Conservation (phyloP, 2,888 invertebrate species). For the Torymus aiolomorphi region DNA sequence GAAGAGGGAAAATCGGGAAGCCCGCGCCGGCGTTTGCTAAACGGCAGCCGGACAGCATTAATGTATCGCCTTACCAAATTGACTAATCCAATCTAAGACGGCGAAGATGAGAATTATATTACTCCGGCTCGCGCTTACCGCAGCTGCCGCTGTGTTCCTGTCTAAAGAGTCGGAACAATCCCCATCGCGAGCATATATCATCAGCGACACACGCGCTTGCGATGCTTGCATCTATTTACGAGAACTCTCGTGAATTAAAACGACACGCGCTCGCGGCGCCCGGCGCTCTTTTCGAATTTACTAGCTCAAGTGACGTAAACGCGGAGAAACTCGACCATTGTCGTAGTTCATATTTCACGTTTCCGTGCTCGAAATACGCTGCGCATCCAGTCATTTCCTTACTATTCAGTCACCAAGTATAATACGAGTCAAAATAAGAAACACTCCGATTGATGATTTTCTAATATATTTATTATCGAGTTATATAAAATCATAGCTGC, state of each 20-base stretch:
- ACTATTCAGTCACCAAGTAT: too few species aligned
- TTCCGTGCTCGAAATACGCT: not conserved
- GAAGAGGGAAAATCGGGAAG: conserved; percentile 12
- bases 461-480: too few species aligned
- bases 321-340: too few species aligned
- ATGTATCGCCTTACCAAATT: conserved; percentile 26
- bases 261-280: not conserved
- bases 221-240: conserved; percentile 9
- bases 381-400: not conserved
- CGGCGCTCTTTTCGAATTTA: not conserved
- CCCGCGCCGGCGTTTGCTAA: not conserved
- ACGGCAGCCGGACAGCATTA: not conserved
- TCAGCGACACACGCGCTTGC: too few species aligned
- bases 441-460: too few species aligned
- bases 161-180: conserved; percentile 15
- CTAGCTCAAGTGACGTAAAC: not conserved
- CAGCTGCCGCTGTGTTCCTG: not conserved
- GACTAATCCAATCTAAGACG: conserved; percentile 27
- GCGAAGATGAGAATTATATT: conserved; percentile 5
- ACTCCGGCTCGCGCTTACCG: not conserved
- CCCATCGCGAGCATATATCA: not conserved
- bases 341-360: not conserved
- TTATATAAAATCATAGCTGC: too few species aligned
- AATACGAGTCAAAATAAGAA: too few species aligned
- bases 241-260: conserved; percentile 18